Conservation (phyloP, 2,113 vertebrate genomes). For the Trochalopteron elliotii region DNA sequence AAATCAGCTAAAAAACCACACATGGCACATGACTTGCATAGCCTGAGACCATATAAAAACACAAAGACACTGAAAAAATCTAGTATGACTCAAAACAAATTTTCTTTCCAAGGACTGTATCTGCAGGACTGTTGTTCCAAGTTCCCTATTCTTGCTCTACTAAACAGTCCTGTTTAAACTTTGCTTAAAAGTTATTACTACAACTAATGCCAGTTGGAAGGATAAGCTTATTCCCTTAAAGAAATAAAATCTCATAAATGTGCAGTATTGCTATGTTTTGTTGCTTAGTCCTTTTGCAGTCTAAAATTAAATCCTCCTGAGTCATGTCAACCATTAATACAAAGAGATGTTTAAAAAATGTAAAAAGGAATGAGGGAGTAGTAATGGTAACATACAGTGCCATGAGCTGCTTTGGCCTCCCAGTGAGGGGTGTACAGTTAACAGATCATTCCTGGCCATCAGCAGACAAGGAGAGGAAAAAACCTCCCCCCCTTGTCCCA, state of each 20-base stretch:
- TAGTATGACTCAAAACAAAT: not conserved
- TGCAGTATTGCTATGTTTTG: not conserved
- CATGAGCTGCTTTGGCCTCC: conserved; percentile 87
- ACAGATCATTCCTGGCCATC: conserved; percentile 81
- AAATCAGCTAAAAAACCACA: not conserved
- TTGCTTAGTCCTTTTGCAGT: conserved; percentile 28
- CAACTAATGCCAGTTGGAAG: conserved; percentile 2
- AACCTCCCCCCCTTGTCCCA: not conserved
- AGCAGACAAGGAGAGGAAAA: conserved; percentile 39
- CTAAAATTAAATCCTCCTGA: conserved; percentile 64
- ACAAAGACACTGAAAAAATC: conserved; percentile 11
- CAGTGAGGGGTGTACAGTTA: conserved; percentile 79
- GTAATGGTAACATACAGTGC: conserved; percentile 95
- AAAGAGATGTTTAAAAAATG: conserved; percentile 64
- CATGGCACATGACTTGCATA: not conserved
- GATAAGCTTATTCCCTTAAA: not conserved
- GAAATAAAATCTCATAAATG: not conserved
- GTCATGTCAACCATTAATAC: conserved; percentile 66
- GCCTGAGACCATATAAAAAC: not conserved
- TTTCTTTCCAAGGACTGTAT: conserved; percentile 30
- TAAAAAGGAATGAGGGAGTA: conserved; percentile 93
- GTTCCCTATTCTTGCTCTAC: not conserved
- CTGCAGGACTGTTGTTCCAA: not conserved
- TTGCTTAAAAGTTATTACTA: conserved; percentile 36
- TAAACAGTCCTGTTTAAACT: not conserved